phyloP scores from a whole-genome alignment of 2,888 invertebrate species.

The Graphium colonna region DNA sequence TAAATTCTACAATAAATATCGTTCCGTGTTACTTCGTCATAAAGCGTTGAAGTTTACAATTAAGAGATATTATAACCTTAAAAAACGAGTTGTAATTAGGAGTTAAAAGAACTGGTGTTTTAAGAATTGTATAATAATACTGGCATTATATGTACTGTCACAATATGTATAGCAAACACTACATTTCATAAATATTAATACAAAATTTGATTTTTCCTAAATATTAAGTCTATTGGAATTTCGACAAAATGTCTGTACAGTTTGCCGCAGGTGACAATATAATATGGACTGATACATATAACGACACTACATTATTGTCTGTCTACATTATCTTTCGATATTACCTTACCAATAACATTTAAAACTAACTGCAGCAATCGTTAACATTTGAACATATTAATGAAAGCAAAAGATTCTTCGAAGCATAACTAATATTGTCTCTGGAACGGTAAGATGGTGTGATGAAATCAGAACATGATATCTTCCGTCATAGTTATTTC shows the following conservation, averaged over 20 bases:
- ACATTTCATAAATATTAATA: not conserved
- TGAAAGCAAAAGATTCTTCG: not conserved
- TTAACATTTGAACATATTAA: not conserved
- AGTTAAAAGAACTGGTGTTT: no score
- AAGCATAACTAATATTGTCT: no score
- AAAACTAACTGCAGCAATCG: not conserved
- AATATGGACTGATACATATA: conserved; percentile 22
- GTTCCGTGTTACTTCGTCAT: no score
- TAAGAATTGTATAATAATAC: no score
- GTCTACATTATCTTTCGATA: conserved; percentile 28
- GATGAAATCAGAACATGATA: no score
- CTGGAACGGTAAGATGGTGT: no score
- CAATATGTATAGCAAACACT: not conserved
- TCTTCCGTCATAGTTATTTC: not conserved
- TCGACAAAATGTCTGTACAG: conserved; percentile 5
- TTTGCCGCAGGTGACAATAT: conserved; percentile 2
- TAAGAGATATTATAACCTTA: no score
- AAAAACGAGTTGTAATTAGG: no score
- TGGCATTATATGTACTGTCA: not conserved
- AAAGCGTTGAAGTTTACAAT: no score
- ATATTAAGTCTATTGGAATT: not conserved
- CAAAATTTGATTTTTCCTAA: not conserved
- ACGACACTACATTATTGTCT: conserved; percentile 30
- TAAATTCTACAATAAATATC: no score
- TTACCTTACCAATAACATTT: conserved; percentile 4